A percentile compares a stretch with the other conserved stretches of the same genome.
Conservation (phyloP, 2,113 vertebrate species). For the rat (Rattus norvegicus) region DNA sequence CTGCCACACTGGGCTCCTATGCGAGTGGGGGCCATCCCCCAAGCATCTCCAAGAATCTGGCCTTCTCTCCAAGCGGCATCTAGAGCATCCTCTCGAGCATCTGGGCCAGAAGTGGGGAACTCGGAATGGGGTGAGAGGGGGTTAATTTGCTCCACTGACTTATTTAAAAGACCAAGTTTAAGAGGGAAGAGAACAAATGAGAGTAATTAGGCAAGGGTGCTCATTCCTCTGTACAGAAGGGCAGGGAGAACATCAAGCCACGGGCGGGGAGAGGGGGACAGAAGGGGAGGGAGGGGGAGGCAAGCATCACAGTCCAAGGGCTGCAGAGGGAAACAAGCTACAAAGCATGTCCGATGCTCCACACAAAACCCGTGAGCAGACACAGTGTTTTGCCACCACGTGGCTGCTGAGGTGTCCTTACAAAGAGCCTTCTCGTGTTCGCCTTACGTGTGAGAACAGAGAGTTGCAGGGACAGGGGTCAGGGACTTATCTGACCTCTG, state of each 20-base stretch:
- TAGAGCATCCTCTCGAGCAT: background rate
- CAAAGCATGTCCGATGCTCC: background rate
- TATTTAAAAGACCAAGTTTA: background rate
- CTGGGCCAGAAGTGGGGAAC: background rate
- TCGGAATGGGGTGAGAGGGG: background rate
- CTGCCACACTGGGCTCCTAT: no score
- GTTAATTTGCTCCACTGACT: background rate
- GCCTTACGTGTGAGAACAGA: background rate
- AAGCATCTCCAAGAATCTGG: no score
- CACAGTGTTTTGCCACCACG: background rate
- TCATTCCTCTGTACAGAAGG: background rate
- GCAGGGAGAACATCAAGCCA: fast-evolving
- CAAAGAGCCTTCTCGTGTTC: background rate
- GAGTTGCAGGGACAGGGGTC: background rate
- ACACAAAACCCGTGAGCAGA: background rate
- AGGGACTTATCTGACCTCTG: background rate
- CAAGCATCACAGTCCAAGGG: background rate
- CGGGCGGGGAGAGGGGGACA: background rate
- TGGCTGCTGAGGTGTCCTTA: background rate
- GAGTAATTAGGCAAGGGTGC: background rate
- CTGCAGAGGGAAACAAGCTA: no score
- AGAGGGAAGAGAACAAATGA: background rate
- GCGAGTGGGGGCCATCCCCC: background rate
- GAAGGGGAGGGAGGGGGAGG: no score
- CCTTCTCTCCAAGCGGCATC: background rate